Base-by-base conservation (phyloP, 1,140 invertebrate species). In the Rhysida immarginata region DNA sequence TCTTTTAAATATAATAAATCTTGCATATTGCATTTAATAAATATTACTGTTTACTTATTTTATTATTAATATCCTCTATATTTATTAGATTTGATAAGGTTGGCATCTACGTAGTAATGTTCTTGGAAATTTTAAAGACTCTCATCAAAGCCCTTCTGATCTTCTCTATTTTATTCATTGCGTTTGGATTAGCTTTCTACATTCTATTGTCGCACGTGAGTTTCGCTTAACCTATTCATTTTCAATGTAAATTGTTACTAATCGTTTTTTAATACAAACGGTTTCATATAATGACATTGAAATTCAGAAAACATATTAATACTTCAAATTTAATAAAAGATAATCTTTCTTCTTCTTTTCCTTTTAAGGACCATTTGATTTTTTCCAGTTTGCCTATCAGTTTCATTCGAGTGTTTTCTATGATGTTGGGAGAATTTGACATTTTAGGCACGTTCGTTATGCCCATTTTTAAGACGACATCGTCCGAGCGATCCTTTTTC, bases 21-120 rank as follows among this genome's bases (percentile, higher is more conserved):
- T n/a, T n/a, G n/a, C n/a, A n/a, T n/a, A n/a, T n/a, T n/a, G n/a
- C n/a, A n/a, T n/a, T n/a, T n/a, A n/a, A n/a, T n/a, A n/a, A n/a
- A n/a, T n/a, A n/a, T n/a, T n/a, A n/a, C n/a, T n/a, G n/a, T n/a
- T n/a, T n/a, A n/a, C n/a, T n/a, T n/a, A n/a, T n/a, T n/a, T n/a
- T n/a, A n/a, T n/a, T n/a, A n/a, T n/a, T n/a, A n/a, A n/a, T 41
- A 11, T 41, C 35, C 35, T 41, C 35, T 46, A 8, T 20, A 13
- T 51, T 25, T 51, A 26, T 51, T 21, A 76, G 74, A 60, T 77
- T 77, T 63, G 74, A 77, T 61, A 62, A 68, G 29, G 81, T 88
- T 50, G 88, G 88, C 53, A 87, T 91, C 56, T 92, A 91, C 66
- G 85, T 92, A 3, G 87, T 92, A 2, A 92, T 92, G 87, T 92